Evolutionary conservation across 2,888 invertebrate genomes (phyloP), one percentile per base, ranked within the genome.

Genomic region (Argyresthia goedartella): DNA sequence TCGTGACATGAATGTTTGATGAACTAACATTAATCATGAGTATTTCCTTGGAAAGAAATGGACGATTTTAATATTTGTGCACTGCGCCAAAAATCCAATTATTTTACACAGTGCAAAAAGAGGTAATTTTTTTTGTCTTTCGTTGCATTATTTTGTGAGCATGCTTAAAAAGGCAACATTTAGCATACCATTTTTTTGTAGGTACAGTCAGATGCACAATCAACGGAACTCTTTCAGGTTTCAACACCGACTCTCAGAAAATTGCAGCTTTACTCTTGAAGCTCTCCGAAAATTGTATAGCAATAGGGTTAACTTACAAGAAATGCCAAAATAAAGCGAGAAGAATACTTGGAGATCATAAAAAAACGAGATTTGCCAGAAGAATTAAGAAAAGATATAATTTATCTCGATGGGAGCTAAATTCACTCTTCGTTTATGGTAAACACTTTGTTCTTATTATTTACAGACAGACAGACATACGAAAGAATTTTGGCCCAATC

Each of bases 331-430:
- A n/a, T 8, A 45, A 54, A 55, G 49, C 41, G 58, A 35, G 60
- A 58, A 52, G 9, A 43, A 43, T 59, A 59, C 47, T 51, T 59
- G n/a, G 34, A 10, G 44, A 59, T 60, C 9, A 53, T 55, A 14
- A 36, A 48, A 25, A 61, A 59, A 35, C 46, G 59, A 48, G 52
- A 55, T 46, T 53, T 59, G 49, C 59, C 62, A 4, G 52, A 55
- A 49, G 60, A 59, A 25, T 36, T 54, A 8, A 35, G 50, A 54
- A 55, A 60, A 54, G 13, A 59, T 42, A 58, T 62, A n/a, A 56
- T 63, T 47, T 62, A 61, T 55, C 50, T 63, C n/a, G 62, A 64
- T 58, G 63, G 64, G 49, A 64, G 60, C 48, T 62, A 62, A 42
- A 57, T 62, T 25, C 61, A 64, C 48, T 46, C 49, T 4, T 58